These are phyloP conservation scores for Camponotus fellah DNA, from an alignment of 2,888 invertebrate species.

Conservation along the genomic window DNA sequence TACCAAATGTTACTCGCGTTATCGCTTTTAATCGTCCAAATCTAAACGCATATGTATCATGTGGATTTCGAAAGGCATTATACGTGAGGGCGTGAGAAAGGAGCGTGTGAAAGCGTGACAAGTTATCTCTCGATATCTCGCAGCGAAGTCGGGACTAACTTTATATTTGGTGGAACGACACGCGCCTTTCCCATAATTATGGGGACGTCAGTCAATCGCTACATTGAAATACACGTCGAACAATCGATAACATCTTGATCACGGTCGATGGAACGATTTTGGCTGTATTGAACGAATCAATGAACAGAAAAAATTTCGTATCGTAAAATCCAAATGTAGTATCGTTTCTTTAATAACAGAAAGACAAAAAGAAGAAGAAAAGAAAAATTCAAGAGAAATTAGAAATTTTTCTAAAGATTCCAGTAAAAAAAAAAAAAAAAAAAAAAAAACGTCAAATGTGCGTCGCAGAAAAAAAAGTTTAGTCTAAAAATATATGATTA, in stretches of 20 bases:
- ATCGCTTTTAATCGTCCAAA: slow-evolving; percentile 31
- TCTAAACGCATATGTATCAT: slow-evolving; percentile 20
- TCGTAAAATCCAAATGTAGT: background rate
- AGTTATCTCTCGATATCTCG: slow-evolving; percentile 44
- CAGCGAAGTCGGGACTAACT: slow-evolving; percentile 58
- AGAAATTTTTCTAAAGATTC: background rate
- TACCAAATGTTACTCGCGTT: slow-evolving; percentile 21
- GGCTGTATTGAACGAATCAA: slow-evolving; percentile 31
- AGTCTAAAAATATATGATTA: background rate
- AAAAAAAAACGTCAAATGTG: background rate
- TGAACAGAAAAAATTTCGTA: slow-evolving; percentile 48
- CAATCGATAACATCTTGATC: slow-evolving; percentile 66
- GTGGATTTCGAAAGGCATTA: slow-evolving; percentile 55
- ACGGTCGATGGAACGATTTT: slow-evolving; percentile 55
- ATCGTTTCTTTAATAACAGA: slow-evolving; percentile 1
- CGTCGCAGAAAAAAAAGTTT: background rate
- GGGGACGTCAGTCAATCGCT: slow-evolving; percentile 70
- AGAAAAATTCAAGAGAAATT: background rate
- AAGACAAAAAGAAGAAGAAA: background rate
- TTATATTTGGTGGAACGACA: slow-evolving; percentile 65
- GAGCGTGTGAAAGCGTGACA: slow-evolving; percentile 58
- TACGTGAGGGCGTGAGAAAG: slow-evolving; percentile 64
- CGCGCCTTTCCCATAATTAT: slow-evolving; percentile 69
- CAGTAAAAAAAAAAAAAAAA: background rate
- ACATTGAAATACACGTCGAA: slow-evolving; percentile 46